Evolutionary conservation across 2,113 vertebrate species (phyloP).

Genomic region (Epinephelus lanceolatus): DNA sequence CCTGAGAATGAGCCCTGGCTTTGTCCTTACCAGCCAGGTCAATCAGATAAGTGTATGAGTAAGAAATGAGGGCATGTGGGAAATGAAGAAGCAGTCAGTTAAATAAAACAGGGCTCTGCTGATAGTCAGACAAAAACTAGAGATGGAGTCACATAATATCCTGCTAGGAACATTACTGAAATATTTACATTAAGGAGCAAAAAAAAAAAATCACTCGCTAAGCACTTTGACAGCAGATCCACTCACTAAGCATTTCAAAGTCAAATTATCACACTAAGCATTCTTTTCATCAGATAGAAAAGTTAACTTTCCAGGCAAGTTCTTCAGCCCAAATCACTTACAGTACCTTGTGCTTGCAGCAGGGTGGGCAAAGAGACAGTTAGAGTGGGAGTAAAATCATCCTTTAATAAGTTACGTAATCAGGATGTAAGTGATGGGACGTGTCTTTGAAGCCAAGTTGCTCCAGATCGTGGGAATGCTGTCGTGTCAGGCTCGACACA

Average conservation of each 20-base stretch:
- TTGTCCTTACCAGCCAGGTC: constrained; percentile 12
- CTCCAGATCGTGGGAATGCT: constrained; percentile 26
- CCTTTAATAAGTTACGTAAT: constrained; percentile 64
- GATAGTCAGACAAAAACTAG: constrained; percentile 34
- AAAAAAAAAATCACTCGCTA: constrained; percentile 56
- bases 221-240: constrained; percentile 69
- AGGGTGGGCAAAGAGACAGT: constrained; percentile 8
- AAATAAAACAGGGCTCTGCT: constrained; percentile 27
- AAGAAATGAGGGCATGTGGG: constrained; percentile 5
- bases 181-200: constrained; percentile 62
- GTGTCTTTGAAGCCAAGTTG: constrained; percentile 54
- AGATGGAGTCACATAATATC: constrained; percentile 37
- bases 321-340: constrained; percentile 29
- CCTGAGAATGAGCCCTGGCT: constrained; percentile 16
- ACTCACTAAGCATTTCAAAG: constrained; percentile 59
- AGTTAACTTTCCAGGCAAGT: constrained; percentile 60
- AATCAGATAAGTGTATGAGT: constrained; percentile 22
- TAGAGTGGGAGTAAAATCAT: constrained; percentile 29
- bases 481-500: constrained; percentile 29
- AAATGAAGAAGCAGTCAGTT: constrained; percentile 19
- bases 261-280: constrained; percentile 65
- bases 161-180: constrained; percentile 59
- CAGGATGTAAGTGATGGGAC: constrained; percentile 38
- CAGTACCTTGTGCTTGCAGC: constrained; percentile 12
- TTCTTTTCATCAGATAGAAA: constrained; percentile 70